These are phyloP conservation scores for Anabas testudineus DNA, from an alignment of 2,797 vertebrate species.

Conservation along the genomic window DNA sequence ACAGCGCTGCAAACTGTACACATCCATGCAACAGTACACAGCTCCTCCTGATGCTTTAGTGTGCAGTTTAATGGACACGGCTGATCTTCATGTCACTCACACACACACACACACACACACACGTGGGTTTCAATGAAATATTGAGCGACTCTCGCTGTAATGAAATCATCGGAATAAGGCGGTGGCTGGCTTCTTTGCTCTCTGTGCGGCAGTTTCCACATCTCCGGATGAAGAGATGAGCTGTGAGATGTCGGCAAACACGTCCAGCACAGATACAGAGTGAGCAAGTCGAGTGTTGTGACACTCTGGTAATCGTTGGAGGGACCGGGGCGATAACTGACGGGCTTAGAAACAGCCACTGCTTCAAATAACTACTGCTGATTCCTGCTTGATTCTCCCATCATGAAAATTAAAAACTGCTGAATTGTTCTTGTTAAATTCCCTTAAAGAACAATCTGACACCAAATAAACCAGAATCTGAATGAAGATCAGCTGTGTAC, in stretches of 20 bases:
- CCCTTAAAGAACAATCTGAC: too few species aligned
- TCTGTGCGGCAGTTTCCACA: slow-evolving; percentile 6
- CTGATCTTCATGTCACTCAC: slow-evolving; percentile 21
- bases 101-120: neutral
- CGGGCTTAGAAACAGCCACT: neutral
- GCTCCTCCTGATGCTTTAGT: neutral
- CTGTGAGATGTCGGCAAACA: slow-evolving; percentile 51
- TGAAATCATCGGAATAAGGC: slow-evolving; percentile 50
- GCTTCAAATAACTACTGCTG: neutral
- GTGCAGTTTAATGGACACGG: slow-evolving; percentile 46
- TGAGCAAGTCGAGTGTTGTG: slow-evolving; percentile 34
- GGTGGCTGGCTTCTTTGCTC: slow-evolving; percentile 28
- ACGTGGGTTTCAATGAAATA: slow-evolving; percentile 54
- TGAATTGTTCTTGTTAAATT: too few species aligned
- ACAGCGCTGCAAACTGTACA: slow-evolving; percentile 5
- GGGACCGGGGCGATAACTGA: slow-evolving; percentile 2
- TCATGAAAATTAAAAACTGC: too few species aligned
- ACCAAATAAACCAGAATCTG: too few species aligned
- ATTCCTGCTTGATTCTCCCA: slow-evolving; percentile 2
- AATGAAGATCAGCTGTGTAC: too few species aligned
- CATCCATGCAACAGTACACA: slow-evolving; percentile 13
- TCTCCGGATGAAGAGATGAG: slow-evolving; percentile 47
- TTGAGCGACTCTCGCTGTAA: slow-evolving; percentile 39
- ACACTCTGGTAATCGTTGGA: slow-evolving; percentile 35
- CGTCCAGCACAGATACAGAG: slow-evolving; percentile 31